Base-by-base conservation (phyloP, 2,888 invertebrate genomes). In the Galeruca laticollis region DNA sequence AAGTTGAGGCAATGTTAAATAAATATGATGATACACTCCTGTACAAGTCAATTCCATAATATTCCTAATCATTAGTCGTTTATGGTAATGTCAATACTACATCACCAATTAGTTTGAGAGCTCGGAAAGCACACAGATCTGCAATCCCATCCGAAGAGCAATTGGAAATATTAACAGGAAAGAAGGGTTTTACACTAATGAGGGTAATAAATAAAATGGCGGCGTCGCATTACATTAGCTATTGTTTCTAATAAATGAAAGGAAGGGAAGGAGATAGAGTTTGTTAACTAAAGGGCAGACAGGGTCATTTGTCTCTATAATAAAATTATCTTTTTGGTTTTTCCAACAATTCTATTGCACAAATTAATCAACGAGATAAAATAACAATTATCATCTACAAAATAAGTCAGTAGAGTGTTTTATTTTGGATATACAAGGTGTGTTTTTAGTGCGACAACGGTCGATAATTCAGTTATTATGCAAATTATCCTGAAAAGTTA, bases 171-270 rank as follows among this genome's bases (percentile, higher is more conserved):
- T 67, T 54, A 61, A n/a, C 21, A 13, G 43, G 56, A 54, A 61
- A 68, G 59, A 56, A 47, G 61, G 61, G 61, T 61, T 68, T 56
- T 68, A 61, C 47, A 61, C 56, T 68, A 61, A 68, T 61, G 61
- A 59, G 35, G 54, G 21, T 51, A 60, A 54, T 40, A 61, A 68
- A 68, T 68, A 63, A 63, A 54, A 63, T 20, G 54, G 26, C 51
- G 21, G 11, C 18, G 47, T 43, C 43, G 37, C 56, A 43, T 51
- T 37, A 49, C 47, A 68, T 61, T 56, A 68, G 47, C 63, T 37
- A 63, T 63, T 62, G 62, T 62, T 62, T 62, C 62, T 62, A 52
- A 52, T 62, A 52, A 62, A 52, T 52, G 62, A 62, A 49, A 49
- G 49, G 49, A n/a, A n/a, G n/a, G n/a, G n/a, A n/a, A 15, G 11